Percentiles rank a stretch among this genome's conserved stretches.
These are phyloP conservation scores for Protonibea diacanthus DNA, from an alignment of 2,797 vertebrate species.

Conservation along the genomic window DNA sequence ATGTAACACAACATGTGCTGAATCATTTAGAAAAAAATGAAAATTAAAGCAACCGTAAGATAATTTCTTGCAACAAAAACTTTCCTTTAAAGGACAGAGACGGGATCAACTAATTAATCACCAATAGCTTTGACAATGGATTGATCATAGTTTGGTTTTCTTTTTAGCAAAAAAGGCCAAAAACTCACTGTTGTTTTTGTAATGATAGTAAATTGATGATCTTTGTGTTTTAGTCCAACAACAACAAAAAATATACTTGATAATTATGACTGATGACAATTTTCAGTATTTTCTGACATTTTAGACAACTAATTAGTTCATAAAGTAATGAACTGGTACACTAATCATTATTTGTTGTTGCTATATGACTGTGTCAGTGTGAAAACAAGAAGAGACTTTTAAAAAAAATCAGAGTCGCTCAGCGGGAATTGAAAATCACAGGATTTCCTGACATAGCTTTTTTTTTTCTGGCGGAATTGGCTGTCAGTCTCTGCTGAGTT, in stretches of 20 bases:
- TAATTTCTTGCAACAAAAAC: too few relatives aligned
- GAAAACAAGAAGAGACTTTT: not conserved
- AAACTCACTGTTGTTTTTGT: too few relatives aligned
- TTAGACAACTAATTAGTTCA: not conserved
- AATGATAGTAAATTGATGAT: too few relatives aligned
- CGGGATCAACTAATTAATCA: not conserved
- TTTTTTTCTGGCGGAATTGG: conserved; percentile 26
- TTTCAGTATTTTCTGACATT: not conserved
- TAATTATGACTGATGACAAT: not conserved
- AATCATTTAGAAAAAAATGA: too few relatives aligned
- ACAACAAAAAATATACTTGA: too few relatives aligned
- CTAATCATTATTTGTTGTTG: not conserved
- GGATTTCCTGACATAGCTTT: conserved; percentile 27
- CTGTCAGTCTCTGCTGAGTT: conserved; percentile 47
- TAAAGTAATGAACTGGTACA: not conserved
- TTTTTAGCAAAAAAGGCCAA: too few relatives aligned
- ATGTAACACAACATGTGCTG: too few relatives aligned
- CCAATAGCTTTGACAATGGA: not conserved
- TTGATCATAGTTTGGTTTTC: not conserved
- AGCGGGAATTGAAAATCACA: conserved; percentile 24
- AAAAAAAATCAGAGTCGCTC: conserved; percentile 2
- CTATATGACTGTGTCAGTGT: not conserved
- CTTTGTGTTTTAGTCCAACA: too few relatives aligned
- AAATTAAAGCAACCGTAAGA: too few relatives aligned
- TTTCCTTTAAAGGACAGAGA: too few relatives aligned